Conservation (phyloP, 2,888 invertebrate genomes). For the Ichneumon xanthorius region DNA sequence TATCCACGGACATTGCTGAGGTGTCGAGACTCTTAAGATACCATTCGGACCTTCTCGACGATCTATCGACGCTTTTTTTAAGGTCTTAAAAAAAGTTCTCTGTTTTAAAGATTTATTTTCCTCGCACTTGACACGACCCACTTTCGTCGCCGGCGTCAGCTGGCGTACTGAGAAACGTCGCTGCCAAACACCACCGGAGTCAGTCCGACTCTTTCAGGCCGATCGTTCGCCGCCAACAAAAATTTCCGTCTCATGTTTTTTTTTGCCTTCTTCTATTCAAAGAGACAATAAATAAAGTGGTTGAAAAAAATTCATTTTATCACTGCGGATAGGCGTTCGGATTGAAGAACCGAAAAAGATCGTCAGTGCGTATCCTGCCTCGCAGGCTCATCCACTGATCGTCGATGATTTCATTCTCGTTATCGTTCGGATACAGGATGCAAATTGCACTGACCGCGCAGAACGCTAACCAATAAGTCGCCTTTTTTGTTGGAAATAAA, state of each 20-base stretch:
- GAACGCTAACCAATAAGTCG: slow-evolving; percentile 55
- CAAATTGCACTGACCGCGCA: slow-evolving; percentile 46
- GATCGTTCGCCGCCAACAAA: not conserved
- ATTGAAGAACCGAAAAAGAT: slow-evolving; percentile 57
- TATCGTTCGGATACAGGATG: slow-evolving; percentile 46
- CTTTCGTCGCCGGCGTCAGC: slow-evolving; percentile 33
- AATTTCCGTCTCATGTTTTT: not conserved
- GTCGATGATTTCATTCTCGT: slow-evolving; percentile 42
- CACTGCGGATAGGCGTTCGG: not conserved
- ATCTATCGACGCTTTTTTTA: not conserved
- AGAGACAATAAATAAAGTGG: not conserved
- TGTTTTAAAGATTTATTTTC: not conserved
- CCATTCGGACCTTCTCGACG: not conserved
- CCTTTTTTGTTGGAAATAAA: slow-evolving; percentile 11
- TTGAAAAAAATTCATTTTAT: not conserved
- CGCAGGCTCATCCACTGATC: slow-evolving; percentile 49
- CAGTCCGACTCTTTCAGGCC: not conserved
- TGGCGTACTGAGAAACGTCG: slow-evolving; percentile 32
- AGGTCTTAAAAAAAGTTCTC: not conserved
- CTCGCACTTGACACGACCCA: slow-evolving; percentile 9
- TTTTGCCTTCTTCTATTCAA: no score
- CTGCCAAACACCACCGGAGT: slow-evolving; percentile 21
- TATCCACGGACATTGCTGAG: slow-evolving; percentile 36
- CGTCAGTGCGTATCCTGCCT: slow-evolving; percentile 44
- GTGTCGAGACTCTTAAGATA: not conserved